Conservation (phyloP, 2,797 vertebrate species). For the Rhinella marina region DNA sequence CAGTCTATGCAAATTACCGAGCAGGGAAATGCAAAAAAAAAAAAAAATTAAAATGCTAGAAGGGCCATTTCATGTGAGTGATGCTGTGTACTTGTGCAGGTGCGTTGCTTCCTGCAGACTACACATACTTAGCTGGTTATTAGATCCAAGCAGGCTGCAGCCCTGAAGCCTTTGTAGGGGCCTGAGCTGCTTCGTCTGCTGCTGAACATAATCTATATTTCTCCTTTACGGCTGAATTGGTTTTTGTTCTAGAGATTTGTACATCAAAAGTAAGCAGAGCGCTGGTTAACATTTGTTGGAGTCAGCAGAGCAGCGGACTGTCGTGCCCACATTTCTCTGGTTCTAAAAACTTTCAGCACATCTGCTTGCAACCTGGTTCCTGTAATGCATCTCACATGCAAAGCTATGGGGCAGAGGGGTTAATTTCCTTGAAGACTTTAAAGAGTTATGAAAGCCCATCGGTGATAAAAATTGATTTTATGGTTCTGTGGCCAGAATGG, state of each 20-base stretch:
- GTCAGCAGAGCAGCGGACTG: background rate
- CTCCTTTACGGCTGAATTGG: constrained; percentile 15
- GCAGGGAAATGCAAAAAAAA: background rate
- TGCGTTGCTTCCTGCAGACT: background rate
- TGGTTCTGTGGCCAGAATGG: constrained; percentile 63
- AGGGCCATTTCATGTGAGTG: background rate
- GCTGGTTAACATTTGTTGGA: background rate
- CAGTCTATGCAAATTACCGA: background rate
- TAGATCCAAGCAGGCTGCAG: constrained; percentile 3
- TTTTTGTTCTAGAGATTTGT: constrained; percentile 21
- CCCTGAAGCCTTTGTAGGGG: constrained; percentile 23
- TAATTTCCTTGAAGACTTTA: constrained; percentile 75
- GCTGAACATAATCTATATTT: constrained; percentile 9
- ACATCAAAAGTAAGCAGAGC: constrained; percentile 18
- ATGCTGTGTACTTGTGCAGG: background rate
- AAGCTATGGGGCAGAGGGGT: constrained; percentile 54
- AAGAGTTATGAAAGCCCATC: constrained; percentile 72
- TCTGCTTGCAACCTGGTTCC: constrained; percentile 58
- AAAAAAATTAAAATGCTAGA: background rate
- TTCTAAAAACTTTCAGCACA: constrained; percentile 48
- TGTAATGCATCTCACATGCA: constrained; percentile 55
- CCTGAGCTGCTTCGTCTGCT: background rate
- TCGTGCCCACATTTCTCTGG: constrained; percentile 16
- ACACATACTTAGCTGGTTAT: background rate
- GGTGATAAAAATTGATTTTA: constrained; percentile 69